These are phyloP conservation scores for Marronus borbonicus DNA, from an alignment of 2,888 invertebrate species.

Conservation along the genomic window DNA sequence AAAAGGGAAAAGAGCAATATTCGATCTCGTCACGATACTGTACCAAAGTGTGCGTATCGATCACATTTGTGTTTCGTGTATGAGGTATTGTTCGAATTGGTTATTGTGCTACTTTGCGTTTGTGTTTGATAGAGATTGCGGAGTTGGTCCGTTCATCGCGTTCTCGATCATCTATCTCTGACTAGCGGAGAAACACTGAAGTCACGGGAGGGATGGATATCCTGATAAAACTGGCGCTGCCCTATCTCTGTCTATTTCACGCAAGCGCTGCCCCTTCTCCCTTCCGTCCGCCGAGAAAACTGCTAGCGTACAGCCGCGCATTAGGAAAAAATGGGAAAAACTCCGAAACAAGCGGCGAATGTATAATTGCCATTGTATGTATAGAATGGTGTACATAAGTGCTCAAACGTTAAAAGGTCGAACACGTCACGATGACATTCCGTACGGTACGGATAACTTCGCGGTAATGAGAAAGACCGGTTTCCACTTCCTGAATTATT, in stretches of 20 bases:
- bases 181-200: conserved; percentile 44
- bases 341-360: conserved; percentile 17
- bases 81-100: neutral
- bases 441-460: neutral
- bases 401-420: neutral
- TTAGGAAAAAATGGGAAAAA: conserved; percentile 1
- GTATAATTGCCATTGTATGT: conserved; percentile 18
- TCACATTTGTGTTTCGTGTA: conserved; percentile 4
- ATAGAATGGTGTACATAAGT: neutral
- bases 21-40: neutral
- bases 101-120: conserved; percentile 22
- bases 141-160: conserved; percentile 31
- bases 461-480: neutral
- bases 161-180: conserved; percentile 29
- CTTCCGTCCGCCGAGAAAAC: neutral
- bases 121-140: neutral
- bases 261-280: conserved; percentile 46
- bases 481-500: conserved; percentile 15
- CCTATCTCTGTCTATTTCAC: conserved; percentile 41
- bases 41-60: neutral
- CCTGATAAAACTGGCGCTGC: conserved; percentile 46
- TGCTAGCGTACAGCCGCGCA: neutral
- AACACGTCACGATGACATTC: neutral
- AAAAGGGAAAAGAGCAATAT: neutral
- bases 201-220: conserved; percentile 44